Evolutionary conservation across 2,888 invertebrate genomes (phyloP).

Genomic region (Drosophila mimica): DNA sequence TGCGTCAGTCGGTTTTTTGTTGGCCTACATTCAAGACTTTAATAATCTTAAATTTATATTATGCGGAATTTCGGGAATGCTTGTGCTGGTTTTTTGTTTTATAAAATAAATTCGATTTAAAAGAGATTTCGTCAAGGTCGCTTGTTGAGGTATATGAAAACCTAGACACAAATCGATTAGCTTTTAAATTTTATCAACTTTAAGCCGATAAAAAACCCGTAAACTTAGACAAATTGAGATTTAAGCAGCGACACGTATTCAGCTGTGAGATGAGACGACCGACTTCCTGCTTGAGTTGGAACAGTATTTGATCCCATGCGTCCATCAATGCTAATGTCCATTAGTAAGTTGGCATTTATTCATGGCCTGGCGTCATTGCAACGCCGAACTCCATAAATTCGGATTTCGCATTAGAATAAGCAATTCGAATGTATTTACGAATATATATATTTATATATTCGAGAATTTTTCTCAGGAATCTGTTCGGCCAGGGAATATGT

Average conservation of each 20-base stretch:
- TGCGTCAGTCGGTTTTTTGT: conserved; percentile 24
- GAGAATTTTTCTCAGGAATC: conserved; percentile 10
- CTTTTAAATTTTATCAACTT: background rate
- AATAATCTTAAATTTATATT: conserved; percentile 13
- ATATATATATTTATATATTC: conserved; percentile 4
- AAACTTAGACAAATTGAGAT: background rate
- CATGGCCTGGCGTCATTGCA: conserved; percentile 5
- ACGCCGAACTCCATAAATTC: conserved; percentile 51
- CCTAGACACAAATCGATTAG: background rate
- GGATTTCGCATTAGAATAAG: conserved; percentile 34
- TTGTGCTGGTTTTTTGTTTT: background rate
- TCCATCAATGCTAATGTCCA: conserved; percentile 2
- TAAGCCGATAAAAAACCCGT: background rate
- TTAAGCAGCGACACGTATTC: background rate
- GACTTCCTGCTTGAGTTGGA: conserved; percentile 23
- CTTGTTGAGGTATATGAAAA: no score
- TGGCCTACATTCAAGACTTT: conserved; percentile 58
- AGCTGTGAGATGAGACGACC: background rate
- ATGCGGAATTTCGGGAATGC: conserved; percentile 13
- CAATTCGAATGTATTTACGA: conserved; percentile 7
- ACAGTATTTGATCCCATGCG: background rate
- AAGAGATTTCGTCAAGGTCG: background rate
- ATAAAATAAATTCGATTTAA: background rate
- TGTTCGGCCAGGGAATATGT: conserved; percentile 40
- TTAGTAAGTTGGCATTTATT: conserved; percentile 12